Conservation (phyloP, 2,797 vertebrate species). For the Smutsia gigantea region DNA sequence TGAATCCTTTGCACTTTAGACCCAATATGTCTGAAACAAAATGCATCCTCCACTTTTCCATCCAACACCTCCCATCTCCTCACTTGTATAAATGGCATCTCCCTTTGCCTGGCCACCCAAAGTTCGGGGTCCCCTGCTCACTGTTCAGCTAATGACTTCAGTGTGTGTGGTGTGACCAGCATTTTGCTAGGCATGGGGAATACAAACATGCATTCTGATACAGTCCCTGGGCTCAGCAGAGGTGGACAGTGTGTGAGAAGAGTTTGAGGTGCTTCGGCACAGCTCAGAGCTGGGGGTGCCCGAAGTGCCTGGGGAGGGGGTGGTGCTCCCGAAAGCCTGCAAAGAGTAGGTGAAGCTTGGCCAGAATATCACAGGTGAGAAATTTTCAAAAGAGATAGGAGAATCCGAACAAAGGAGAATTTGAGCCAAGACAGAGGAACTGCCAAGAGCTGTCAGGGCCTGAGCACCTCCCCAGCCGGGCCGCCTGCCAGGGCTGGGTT, state of each 20-base stretch:
- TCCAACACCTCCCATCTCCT: not conserved
- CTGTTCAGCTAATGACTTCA: not conserved
- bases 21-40: not conserved
- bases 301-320: rapidly evolving
- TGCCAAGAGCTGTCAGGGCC: slow-evolving; percentile 5
- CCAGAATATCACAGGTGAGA: not conserved
- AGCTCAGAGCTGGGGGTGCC: not conserved
- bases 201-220: not conserved
- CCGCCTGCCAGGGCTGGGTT: not conserved
- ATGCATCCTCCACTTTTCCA: not conserved
- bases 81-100: not conserved
- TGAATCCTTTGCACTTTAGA: not conserved
- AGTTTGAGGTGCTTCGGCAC: not conserved
- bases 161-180: not conserved
- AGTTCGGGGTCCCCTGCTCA: not conserved
- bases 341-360: not conserved
- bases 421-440: not conserved
- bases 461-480: not conserved
- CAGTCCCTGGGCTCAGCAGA: not conserved
- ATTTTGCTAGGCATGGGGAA: not conserved
- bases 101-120: not conserved
- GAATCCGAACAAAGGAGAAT: slow-evolving; percentile 37
- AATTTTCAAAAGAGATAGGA: not conserved
- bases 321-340: not conserved
- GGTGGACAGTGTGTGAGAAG: not conserved